Evolutionary conservation across 2,113 vertebrate species (phyloP), one percentile per base, ranked within the genome.

Genomic region (Ascaphus truei): DNA sequence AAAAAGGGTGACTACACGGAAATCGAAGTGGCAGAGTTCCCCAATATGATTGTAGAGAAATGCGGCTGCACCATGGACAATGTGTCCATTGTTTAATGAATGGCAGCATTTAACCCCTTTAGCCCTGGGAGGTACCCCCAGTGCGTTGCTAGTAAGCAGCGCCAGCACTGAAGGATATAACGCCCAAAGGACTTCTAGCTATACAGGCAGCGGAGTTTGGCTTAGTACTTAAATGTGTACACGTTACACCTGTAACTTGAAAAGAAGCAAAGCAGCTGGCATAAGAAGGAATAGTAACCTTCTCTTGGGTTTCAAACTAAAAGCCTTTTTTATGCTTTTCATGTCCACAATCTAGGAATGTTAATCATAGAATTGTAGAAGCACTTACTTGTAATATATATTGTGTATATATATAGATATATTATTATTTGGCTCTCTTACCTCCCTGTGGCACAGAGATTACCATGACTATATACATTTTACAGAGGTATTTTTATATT

Each of bases 21-120:
- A 75, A 93, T 96, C 0, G 91, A 96, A 73, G 95, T 92, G 11
- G 92, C 94, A 0, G 95, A 96, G 43, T 93, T 96, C 58, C 92
- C 95, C 8, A 90, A 90, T 26, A 96, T 96, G 93, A 77, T 96
- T 0, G 75, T 92, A 0, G 92, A 96, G 71, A 85, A 85, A 31
- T 96, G 95, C 23, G 81, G 90, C 23, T 96, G 95, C 13, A 29
- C 86, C 1, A 76, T 87, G 18, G 89, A 94, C 20, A 89, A 93
- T 20, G 67, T 71, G 29, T 89, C 90, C 0, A 77, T 94, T 33
- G 79, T 90, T 23, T 96, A 85, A 91, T 37, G 36, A 53, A 23
- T 30, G 41, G 7, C 20, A 29, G 16, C 62, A 13, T 13, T 20
- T 71, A 29, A 13, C 7, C 36, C n/a, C n/a, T n/a, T n/a, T n/a